These are phyloP conservation scores for Drosophila nr. perissopoda DNA, from an alignment of 2,888 invertebrate genomes.

Conservation along the genomic window DNA sequence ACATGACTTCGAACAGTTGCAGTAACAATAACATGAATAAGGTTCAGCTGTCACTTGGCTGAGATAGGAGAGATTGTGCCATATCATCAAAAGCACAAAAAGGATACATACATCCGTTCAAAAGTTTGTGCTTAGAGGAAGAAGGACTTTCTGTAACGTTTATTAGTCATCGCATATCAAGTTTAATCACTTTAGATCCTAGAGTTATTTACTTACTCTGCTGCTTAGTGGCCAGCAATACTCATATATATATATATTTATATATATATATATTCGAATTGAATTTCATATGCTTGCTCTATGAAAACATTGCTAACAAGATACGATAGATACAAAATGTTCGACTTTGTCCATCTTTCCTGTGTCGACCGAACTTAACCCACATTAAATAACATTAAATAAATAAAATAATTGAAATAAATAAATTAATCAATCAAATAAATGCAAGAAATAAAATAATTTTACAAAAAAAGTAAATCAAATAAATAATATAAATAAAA, in stretches of 20 bases:
- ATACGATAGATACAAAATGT: neutral
- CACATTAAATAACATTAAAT: no score
- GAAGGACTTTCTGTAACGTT: constrained; percentile 2
- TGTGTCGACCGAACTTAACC: no score
- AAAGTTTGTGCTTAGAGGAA: neutral
- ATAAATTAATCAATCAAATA: no score
- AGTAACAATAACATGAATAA: constrained; percentile 27
- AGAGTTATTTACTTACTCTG: constrained; percentile 21
- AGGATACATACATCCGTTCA: neutral
- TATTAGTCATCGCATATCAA: constrained; percentile 45
- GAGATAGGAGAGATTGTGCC: constrained; percentile 27
- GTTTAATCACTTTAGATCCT: constrained; percentile 39
- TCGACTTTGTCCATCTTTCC: neutral
- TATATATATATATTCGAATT: neutral
- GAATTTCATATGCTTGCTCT: constrained; percentile 16
- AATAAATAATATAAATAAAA: no score
- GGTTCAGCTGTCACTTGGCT: constrained; percentile 29
- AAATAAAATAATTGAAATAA: no score
- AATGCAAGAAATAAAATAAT: no score
- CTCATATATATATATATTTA: no score
- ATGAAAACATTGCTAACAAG: neutral
- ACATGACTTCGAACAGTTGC: constrained; percentile 8
- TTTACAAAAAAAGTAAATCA: no score
- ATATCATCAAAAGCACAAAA: constrained; percentile 13
- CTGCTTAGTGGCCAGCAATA: neutral